Base-by-base conservation (phyloP, 2,113 vertebrate genomes). In the Steatornis caripensis region DNA sequence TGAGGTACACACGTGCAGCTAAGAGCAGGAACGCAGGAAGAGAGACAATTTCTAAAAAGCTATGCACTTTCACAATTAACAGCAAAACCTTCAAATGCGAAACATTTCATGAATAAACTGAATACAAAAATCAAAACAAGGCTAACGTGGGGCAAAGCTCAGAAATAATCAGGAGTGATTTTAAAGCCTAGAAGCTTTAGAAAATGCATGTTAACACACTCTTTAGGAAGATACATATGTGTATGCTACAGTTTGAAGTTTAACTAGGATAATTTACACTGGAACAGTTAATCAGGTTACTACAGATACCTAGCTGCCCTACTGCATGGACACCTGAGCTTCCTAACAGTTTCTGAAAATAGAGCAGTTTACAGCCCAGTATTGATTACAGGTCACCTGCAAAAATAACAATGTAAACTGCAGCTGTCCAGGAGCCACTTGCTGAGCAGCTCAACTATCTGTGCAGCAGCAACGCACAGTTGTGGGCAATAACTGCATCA, bases 351-450 rank as follows among this genome's bases (percentile, higher is more conserved):
- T 94, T 53, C 39, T 83, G 81, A 54, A 89, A 91, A 62, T 30
- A 65, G 62, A 90, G 21, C 39, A 10, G 6, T 94, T 91, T 55
- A 58, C 43, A 95, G 74, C 23, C 70, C 3, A 0, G 34, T 68
- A 82, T 68, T 64, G 70, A 94, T 87, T 93, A 79, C 78, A 79
- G 61, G 78, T 60, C 18, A 5, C 48, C 82, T 76, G 61, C 87
- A 95, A 81, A 93, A 37, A 39, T 14, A 20, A 75, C 2, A 1
- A 36, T 17, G n/a, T 46, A 48, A 87, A 82, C 46, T 39, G 61
- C 70, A 93, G 90, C 87, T 94, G 70, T 19, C 51, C 54, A 66
- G 68, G 54, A 95, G 71, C 62, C 0, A 0, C 93, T 65, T 48
- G 49, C 79, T 57, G 19, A 91, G 76, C 48, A 36, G 66, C 62